Evolutionary conservation across 2,797 vertebrate species (phyloP).

Genomic region (Luscinia luscinia): DNA sequence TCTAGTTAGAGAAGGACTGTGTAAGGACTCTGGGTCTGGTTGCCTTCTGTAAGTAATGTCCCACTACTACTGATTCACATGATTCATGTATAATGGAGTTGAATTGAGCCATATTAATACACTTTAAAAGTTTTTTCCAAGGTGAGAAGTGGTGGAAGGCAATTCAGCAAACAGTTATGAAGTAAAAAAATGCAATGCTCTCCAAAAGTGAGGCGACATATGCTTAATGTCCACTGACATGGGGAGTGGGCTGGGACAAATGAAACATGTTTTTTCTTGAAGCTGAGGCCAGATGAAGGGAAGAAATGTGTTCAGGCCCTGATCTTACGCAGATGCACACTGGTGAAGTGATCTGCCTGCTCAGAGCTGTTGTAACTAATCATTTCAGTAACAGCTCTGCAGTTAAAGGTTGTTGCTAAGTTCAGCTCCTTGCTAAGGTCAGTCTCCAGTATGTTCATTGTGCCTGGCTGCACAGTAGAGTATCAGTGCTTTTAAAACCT

Average conservation of each 20-base stretch:
- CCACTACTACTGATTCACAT: fast-evolving
- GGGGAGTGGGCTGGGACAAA: not conserved
- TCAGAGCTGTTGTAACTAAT: conserved; percentile 30
- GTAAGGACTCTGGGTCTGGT: fast-evolving
- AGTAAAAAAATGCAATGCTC: not conserved
- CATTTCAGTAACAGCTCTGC: not conserved
- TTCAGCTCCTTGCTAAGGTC: not conserved
- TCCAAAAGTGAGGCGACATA: not conserved
- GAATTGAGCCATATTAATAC: not conserved
- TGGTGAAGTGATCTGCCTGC: conserved; percentile 28
- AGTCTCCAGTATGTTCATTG: not conserved
- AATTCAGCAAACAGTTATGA: not conserved
- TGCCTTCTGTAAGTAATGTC: fast-evolving
- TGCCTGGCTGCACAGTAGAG: not conserved
- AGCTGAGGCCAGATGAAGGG: conserved; percentile 40
- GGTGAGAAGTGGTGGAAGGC: not conserved
- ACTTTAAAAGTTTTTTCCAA: not conserved
- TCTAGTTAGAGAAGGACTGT: not conserved
- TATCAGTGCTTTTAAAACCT: not conserved
- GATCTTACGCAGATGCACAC: conserved; percentile 37
- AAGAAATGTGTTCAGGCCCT: not conserved
- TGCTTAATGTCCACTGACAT: conserved; percentile 36
- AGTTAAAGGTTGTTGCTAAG: not conserved
- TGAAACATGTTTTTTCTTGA: not conserved
- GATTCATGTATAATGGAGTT: not conserved